Base-by-base conservation (phyloP, 2,113 vertebrate species). In the Pedetes capensis region DNA sequence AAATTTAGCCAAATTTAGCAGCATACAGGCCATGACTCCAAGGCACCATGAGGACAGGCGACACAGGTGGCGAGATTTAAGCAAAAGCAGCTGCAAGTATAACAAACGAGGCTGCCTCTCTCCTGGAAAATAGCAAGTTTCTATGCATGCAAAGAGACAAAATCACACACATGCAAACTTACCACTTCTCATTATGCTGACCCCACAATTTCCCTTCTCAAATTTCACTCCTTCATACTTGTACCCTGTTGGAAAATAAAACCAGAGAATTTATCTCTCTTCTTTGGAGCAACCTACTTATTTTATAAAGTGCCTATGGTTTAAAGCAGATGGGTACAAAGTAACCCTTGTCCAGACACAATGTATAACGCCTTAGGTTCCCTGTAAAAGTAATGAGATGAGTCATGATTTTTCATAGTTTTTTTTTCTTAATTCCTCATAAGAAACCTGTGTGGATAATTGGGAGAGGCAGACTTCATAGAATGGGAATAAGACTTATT, bases 161-260 rank as follows among this genome's bases (percentile, higher is more conserved):
- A 91, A 87, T 72, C 79, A 37, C 7, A 79, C 47, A 87, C 0
- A 16, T 20, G 17, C 27, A 89, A 72, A 97, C 99, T 97, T 98
- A 99, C 99, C 99, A 13, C 99, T 99, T 94, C 99, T 99, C 99
- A 99, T 99, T 94, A 99, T 99, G 99, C 99, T 99, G 98, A 99
- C 99, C 53, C 99, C 99, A 69, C 99, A 99, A 98, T 99, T 99
- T 86, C 99, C 99, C 98, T 99, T 99, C 96, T 99, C 99, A 89
- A 99, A 99, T 96, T 99, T 99, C 75, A 99, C 99, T 95, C 99
- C 99, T 86, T 99, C 99, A 37, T 99, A 99, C 93, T 99, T 99
- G 98, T 99, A 99, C 89, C 99, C 99, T 99, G 97, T 92, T 61
- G 76, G 68, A 74, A 94, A 97, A 96, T 76, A 94, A 96, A 97